phyloP scores from a whole-genome alignment of 1,140 invertebrate species.

The Pseudomyrmex dendroicus region DNA sequence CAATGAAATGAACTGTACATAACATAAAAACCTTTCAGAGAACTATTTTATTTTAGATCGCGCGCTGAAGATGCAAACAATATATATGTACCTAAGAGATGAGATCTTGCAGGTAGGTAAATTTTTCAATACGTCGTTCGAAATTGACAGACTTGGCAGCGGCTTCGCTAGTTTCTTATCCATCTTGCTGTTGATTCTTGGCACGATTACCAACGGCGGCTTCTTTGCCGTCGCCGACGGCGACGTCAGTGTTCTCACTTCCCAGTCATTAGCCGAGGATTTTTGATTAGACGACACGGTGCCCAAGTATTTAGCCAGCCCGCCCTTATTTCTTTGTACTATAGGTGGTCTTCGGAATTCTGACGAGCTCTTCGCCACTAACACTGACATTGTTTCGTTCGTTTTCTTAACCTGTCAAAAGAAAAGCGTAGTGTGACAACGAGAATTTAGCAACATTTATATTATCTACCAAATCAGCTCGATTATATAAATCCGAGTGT shows the following conservation, averaged over 20 bases:
- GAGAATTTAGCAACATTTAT: constrained; percentile 26
- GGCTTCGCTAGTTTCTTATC: constrained; percentile 79
- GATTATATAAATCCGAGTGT: too few relatives aligned
- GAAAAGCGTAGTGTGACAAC: background rate
- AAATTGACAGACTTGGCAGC: constrained; percentile 76
- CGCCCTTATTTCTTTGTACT: constrained; percentile 82
- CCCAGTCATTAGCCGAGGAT: constrained; percentile 74
- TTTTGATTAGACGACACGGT: constrained; percentile 65
- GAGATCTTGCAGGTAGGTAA: constrained; percentile 77
- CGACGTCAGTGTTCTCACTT: constrained; percentile 73
- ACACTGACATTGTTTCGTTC: constrained; percentile 79
- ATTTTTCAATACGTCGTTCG: constrained; percentile 76
- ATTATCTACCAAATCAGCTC: background rate
- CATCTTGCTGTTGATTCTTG: constrained; percentile 75
- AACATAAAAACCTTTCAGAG: too few relatives aligned
- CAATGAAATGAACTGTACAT: too few relatives aligned
- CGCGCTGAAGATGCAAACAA: background rate
- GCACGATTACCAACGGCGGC: constrained; percentile 72
- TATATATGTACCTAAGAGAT: constrained; percentile 71
- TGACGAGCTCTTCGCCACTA: constrained; percentile 80
- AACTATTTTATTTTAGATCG: too few relatives aligned
- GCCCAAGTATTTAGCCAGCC: constrained; percentile 81
- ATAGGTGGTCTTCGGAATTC: constrained; percentile 82
- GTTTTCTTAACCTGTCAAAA: constrained; percentile 76
- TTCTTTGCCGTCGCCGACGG: constrained; percentile 73